These are phyloP conservation scores for Hyperoplus immaculatus DNA, from an alignment of 2,797 vertebrate genomes.

Conservation along the genomic window DNA sequence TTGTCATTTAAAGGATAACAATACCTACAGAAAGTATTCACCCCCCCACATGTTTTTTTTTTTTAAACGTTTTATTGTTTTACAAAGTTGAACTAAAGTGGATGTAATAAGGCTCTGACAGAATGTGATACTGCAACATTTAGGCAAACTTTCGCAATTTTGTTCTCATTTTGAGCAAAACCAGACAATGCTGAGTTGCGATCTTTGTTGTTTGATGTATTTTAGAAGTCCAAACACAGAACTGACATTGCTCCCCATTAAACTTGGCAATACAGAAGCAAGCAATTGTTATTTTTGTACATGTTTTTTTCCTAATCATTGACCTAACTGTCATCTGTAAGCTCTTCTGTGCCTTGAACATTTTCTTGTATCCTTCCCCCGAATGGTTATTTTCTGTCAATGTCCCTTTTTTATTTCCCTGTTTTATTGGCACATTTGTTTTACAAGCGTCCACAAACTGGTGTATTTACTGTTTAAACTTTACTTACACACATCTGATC, in stretches of 20 bases:
- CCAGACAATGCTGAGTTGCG: too few relatives aligned
- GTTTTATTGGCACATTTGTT: too few relatives aligned
- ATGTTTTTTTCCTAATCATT: neutral
- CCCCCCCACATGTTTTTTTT: conserved; percentile 31
- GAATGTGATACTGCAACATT: neutral
- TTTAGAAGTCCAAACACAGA: neutral
- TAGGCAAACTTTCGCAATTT: neutral
- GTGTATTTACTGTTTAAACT: neutral
- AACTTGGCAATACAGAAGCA: neutral
- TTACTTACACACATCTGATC: neutral
- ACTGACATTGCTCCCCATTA: neutral
- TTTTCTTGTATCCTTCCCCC: neutral
- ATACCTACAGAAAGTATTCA: conserved; percentile 63
- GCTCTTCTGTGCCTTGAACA: conserved; percentile 32
- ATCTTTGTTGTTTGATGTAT: neutral
- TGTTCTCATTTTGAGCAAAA: neutral
- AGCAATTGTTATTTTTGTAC: neutral
- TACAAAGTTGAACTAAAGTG: conserved; percentile 23
- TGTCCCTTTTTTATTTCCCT: neutral
- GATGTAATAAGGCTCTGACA: conserved; percentile 8
- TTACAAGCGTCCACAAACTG: neutral
- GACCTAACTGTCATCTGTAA: conserved; percentile 7
- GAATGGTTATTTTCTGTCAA: neutral
- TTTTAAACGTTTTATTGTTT: conserved; percentile 46
- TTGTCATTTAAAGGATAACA: conserved; percentile 52